Evolutionary conservation across 1,140 invertebrate species (phyloP).

Genomic region (Neuroterus valhalla): DNA sequence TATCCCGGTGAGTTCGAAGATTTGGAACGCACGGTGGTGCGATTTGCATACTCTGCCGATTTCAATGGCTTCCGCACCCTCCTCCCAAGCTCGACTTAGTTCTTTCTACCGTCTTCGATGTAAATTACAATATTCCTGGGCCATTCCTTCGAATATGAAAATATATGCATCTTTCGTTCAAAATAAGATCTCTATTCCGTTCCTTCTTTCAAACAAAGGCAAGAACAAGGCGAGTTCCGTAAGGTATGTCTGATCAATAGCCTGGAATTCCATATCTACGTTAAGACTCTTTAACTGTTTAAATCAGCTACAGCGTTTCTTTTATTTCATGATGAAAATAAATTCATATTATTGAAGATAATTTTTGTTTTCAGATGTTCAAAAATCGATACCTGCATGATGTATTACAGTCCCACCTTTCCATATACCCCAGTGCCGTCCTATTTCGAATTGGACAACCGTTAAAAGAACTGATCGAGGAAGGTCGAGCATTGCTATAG

Average conservation of each 20-base stretch:
- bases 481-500: no score
- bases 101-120: constrained; percentile 70
- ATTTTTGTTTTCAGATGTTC: no score
- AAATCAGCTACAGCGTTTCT: no score
- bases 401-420: no score
- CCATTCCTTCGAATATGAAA: constrained; percentile 69
- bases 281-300: background rate
- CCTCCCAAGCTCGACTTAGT: constrained; percentile 62
- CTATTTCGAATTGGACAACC: no score
- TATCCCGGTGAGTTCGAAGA: constrained; percentile 39
- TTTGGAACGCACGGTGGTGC: constrained; percentile 46
- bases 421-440: no score
- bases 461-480: no score
- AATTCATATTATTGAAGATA: no score
- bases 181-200: constrained; percentile 60
- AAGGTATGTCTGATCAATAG: constrained; percentile 1
- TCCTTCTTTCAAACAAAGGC: constrained; percentile 37
- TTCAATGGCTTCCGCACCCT: constrained; percentile 55
- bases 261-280: background rate
- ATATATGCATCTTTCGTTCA: constrained; percentile 70
- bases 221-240: constrained; percentile 31
- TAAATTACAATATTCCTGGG: constrained; percentile 75
- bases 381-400: no score
- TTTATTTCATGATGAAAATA: no score
- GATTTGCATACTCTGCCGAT: constrained; percentile 71